Evolutionary conservation across 2,888 invertebrate species (phyloP), one percentile per base, ranked within the genome.

Genomic region (Unio pictorum): DNA sequence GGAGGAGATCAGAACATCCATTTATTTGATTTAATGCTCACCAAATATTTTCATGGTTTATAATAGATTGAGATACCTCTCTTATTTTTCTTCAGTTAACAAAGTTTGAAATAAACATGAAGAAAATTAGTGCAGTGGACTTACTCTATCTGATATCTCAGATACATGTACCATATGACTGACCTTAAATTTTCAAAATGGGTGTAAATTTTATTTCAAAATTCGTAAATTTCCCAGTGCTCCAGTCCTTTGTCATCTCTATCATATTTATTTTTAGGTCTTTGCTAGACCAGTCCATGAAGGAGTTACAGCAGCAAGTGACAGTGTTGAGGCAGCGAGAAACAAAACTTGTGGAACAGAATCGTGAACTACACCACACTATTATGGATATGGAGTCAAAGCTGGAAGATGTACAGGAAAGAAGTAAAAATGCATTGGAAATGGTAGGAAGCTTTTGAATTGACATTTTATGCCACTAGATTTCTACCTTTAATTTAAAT

Each of bases 311-410:
- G 68, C 84, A 84, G 69, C 86, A 87, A 72, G 81, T 87, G 60
- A 68, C 81, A 3, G 73, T 84, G 66, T 74, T 87, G 66, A 81
- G 86, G 69, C 82, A 86, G 61, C 74, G 85, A n/a, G 88, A 88
- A 70, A 68, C 71, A 20, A 84, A 84, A 61, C 73, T 84, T 5
- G 73, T 79, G 26, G 76, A 79, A 57, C 84, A 86, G 74, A 88
- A 86, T 70, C 80, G 82, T 4, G 84, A 87, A 23, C 75, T 88
- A 30, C 87, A 87, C 69, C 87, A 85, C 76, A 84, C 79, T 5
- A 82, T 88, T 69, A 76, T 87, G 28, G 88, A 88, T 72, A 73
- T 87, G 30, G 87, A 88, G 71, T 73, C 83, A 1, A 82, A 83
- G 60, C 72, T 87, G 28, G 80, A 77, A 45, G 74, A 81, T 7